Evolutionary conservation across 2,888 invertebrate species (phyloP).

Genomic region (Ophraella communa): DNA sequence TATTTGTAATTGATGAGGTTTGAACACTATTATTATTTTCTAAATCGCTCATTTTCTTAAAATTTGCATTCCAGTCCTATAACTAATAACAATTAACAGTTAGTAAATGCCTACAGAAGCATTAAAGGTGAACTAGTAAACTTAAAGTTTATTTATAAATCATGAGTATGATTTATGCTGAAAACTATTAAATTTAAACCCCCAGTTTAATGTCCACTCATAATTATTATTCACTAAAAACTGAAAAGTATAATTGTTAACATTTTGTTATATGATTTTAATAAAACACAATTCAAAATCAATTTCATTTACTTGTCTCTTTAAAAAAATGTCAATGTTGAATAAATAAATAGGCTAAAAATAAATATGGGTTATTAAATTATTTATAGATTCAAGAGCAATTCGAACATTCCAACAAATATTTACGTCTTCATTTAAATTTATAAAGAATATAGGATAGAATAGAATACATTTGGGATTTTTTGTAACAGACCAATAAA

Average conservation of each 20-base stretch:
- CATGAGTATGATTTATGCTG: no score
- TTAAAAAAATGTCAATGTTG: background rate
- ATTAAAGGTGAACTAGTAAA: no score
- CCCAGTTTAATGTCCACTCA: no score
- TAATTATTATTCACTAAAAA: no score
- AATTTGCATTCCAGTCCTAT: background rate
- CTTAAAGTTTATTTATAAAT: no score
- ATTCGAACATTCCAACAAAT: background rate
- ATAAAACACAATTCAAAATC: no score
- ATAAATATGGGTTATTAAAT: background rate
- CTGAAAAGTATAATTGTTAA: no score
- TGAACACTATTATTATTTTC: constrained; percentile 1
- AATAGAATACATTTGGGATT: background rate
- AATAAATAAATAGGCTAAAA: background rate
- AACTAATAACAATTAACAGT: background rate
- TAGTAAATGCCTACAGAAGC: background rate
- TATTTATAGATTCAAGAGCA: background rate
- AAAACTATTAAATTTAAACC: no score
- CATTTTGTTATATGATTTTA: no score
- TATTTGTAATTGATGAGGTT: background rate
- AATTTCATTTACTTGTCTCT: background rate
- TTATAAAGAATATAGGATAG: background rate
- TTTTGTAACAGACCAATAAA: background rate
- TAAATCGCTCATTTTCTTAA: constrained; percentile 13
- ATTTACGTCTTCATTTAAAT: background rate